A percentile compares a stretch with the other conserved stretches of the same genome.
phyloP scores from a whole-genome alignment of 1,140 invertebrate species.

The Danaus plexippus region DNA sequence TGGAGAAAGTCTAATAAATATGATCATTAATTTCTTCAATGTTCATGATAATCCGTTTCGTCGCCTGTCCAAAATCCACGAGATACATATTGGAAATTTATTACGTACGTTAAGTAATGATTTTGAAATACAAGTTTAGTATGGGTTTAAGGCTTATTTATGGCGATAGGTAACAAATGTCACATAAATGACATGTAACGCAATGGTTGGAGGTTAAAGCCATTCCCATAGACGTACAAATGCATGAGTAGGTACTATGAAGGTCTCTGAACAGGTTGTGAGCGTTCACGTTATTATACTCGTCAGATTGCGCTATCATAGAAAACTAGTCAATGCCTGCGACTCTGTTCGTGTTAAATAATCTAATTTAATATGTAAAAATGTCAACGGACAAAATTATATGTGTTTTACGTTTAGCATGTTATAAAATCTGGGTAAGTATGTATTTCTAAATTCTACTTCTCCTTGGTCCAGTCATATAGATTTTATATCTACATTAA shows the following conservation, averaged over 20 bases:
- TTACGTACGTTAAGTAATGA: slow-evolving; percentile 1
- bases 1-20: not conserved
- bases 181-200: slow-evolving; percentile 16
- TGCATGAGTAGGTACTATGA: slow-evolving; percentile 30
- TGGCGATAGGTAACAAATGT: slow-evolving; percentile 12
- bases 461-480: too few relatives aligned
- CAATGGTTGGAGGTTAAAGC: slow-evolving; percentile 24
- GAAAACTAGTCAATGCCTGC: slow-evolving; percentile 8
- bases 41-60: slow-evolving; percentile 1
- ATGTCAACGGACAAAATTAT: not conserved
- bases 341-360: slow-evolving; percentile 7
- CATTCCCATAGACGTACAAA: slow-evolving; percentile 36
- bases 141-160: slow-evolving; percentile 18
- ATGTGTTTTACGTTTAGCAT: not conserved
- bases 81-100: slow-evolving; percentile 6
- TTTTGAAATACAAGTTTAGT: slow-evolving; percentile 5
- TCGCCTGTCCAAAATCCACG: not conserved
- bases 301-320: slow-evolving; percentile 30
- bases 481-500: too few relatives aligned
- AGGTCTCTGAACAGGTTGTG: slow-evolving; percentile 49
- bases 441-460: too few relatives aligned
- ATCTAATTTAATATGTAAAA: slow-evolving; percentile 2
- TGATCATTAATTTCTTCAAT: not conserved
- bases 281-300: slow-evolving; percentile 32
- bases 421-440: too few relatives aligned